Percentiles rank a stretch among this genome's conserved stretches.
These are phyloP conservation scores for Rhinichthys klamathensis DNA, from an alignment of 2,113 vertebrate genomes.

Conservation along the genomic window DNA sequence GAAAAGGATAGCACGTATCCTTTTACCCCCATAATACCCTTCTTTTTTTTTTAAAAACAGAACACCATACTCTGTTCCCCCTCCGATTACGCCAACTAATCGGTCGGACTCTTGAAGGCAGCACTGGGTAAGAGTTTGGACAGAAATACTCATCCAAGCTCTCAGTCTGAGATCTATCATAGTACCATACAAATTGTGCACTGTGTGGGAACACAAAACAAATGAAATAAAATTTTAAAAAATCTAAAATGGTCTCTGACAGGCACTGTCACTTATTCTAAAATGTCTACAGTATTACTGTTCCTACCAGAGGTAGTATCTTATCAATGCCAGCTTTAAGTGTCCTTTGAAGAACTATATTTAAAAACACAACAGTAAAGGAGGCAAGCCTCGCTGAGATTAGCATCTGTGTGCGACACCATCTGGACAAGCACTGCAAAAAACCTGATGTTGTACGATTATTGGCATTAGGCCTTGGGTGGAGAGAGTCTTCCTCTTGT, in stretches of 20 bases:
- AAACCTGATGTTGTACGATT: conserved; percentile 72
- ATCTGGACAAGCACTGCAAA: conserved; percentile 62
- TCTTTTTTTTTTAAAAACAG: neutral
- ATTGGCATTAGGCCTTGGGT: conserved; percentile 62
- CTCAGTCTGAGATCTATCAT: conserved; percentile 45
- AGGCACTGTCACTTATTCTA: conserved; percentile 61
- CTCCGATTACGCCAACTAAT: conserved; percentile 21
- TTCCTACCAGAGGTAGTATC: conserved; percentile 63
- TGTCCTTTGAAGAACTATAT: conserved; percentile 63
- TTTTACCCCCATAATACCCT: conserved; percentile 16
- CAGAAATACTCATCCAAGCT: conserved; percentile 41
- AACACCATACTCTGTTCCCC: neutral
- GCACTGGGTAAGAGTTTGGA: conserved; percentile 40
- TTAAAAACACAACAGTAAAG: conserved; percentile 60
- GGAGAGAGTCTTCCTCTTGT: conserved; percentile 48
- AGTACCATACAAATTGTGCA: conserved; percentile 59
- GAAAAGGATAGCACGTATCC: neutral
- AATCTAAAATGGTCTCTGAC: conserved; percentile 58
- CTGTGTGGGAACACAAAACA: conserved; percentile 50
- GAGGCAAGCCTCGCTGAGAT: conserved; percentile 69
- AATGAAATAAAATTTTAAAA: conserved; percentile 49
- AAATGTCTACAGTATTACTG: conserved; percentile 60
- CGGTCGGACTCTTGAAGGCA: conserved; percentile 58
- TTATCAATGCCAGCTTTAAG: conserved; percentile 59
- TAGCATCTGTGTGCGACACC: conserved; percentile 64